Percentiles rank a stretch among this genome's conserved stretches.
Evolutionary conservation across 2,113 vertebrate genomes (phyloP).

Genomic region (Machaerirhynchus nigripectus): DNA sequence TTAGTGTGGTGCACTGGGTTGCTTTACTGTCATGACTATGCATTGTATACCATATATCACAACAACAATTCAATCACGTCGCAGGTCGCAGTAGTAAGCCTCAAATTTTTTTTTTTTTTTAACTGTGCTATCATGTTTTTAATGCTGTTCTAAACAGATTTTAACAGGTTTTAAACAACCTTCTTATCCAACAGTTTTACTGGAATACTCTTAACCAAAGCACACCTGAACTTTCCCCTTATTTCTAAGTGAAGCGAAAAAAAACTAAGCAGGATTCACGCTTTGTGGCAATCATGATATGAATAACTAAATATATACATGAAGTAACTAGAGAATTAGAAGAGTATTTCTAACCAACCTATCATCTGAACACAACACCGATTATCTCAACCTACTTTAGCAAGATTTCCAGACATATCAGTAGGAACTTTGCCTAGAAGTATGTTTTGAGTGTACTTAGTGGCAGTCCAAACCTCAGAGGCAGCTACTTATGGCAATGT

Average conservation of each 20-base stretch:
- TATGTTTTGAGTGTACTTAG: neutral
- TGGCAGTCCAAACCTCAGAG: neutral
- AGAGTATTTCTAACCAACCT: neutral
- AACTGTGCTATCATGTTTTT: neutral
- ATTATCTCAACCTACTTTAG: neutral
- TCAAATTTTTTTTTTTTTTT: neutral
- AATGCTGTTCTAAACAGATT: neutral
- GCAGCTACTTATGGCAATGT: neutral
- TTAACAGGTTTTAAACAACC: neutral
- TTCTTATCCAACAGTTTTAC: neutral
- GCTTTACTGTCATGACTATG: neutral
- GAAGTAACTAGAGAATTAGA: neutral
- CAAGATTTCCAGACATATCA: neutral
- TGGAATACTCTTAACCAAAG: neutral
- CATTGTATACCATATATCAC: fast-evolving
- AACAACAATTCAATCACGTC: neutral
- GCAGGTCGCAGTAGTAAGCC: neutral
- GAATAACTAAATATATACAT: neutral
- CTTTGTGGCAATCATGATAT: neutral
- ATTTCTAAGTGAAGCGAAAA: neutral
- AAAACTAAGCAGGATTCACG: neutral
- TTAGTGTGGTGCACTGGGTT: neutral
- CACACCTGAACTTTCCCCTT: neutral
- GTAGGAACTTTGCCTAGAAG: neutral
- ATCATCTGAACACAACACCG: neutral